Base-by-base conservation (phyloP, 2,888 invertebrate species). In the Scaptomyza polygonia region DNA sequence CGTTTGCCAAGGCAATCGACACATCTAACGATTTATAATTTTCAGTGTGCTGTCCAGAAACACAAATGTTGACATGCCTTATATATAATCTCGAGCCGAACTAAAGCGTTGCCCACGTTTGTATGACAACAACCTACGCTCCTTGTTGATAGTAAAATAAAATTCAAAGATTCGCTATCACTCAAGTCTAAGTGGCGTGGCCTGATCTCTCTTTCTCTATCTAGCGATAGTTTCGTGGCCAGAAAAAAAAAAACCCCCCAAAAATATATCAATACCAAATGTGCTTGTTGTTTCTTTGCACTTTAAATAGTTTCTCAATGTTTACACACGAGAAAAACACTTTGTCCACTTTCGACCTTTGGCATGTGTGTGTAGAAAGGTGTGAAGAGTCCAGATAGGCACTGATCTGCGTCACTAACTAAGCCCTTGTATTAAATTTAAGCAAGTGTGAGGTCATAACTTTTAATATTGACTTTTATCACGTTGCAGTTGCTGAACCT, bases 221-320 rank as follows among this genome's bases (percentile, higher is more conserved):
- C n/a, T 18, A 16, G n/a, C 25, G 32, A 51, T 34, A 18, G 11
- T n/a, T 30, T 27, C 36, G 40, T 16, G 8, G 16, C 34, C n/a
- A n/a, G n/a, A n/a, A n/a, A n/a, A n/a, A 30, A 43, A 40, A 44
- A 34, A 32, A 25, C 7, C 11, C 18, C 18, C 8, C 4, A 32
- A 45, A 44, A 11, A 49, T n/a, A 68, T 32, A 52, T 25, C 45
- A 30, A 43, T 34, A 40, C n/a, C 9, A 29, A 2, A 44, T 29
- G 12, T 44, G 39, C 39, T 62, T 66, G 25, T 11, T 39, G 51
- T 64, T 42, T 45, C 55, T 59, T 63, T 72, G 58, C 51, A 82
- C 70, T 61, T 58, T n/a, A 58, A 72, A 57, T 57, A 47, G 25
- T 54, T 58, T 49, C 61, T 56, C 63, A 82, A 84, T 82, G 86